Base-by-base conservation (phyloP, 2,888 invertebrate species). In the Frankliniella intonsa region DNA sequence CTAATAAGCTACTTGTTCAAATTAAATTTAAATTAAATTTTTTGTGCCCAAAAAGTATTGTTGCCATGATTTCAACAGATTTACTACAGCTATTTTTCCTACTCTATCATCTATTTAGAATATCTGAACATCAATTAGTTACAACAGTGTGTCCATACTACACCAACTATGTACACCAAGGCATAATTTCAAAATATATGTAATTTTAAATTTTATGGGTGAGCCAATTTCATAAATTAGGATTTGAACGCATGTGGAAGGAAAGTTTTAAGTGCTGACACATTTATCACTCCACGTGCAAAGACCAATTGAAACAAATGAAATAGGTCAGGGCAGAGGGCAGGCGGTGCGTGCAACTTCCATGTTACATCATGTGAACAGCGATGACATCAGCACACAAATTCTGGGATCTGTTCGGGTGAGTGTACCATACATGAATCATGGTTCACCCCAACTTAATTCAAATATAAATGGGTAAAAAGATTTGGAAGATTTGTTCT, bases 301-400 rank as follows among this genome's bases (percentile, higher is more conserved):
- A 76, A 76, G 69, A 76, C 38, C 38, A 38, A 55, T 55, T 69
- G 8, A 22, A 22, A 76, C 25, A 76, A 76, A 12, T 76, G 22
- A 76, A 76, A 62, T 62, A 62, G n/a, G n/a, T 62, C 62, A 62
- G 62, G 62, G n/a, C 62, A 62, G 62, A 62, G 62, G 62, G n/a
- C 62, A 62, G 62, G 62, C 62, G 14, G 62, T 62, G 62, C 62
- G n/a, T n/a, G 19, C 62, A 62, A 62, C 62, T 19, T 62, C 38
- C 38, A 38, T 38, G 38, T 38, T 38, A 38, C 38, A 38, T 38
- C 38, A 38, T 38, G 38, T 38, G 38, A 38, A 38, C 38, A 38
- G 38, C 38, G 5, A 38, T 38, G 38, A 38, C 38, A 38, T 38
- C 5, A 38, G 38, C 38, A 38, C 38, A 38, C 38, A 38, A 38